A percentile compares a stretch with the other conserved stretches of the same genome.
phyloP scores from a whole-genome alignment of 1,140 invertebrate genomes.

The Scaptomyza pallida region DNA sequence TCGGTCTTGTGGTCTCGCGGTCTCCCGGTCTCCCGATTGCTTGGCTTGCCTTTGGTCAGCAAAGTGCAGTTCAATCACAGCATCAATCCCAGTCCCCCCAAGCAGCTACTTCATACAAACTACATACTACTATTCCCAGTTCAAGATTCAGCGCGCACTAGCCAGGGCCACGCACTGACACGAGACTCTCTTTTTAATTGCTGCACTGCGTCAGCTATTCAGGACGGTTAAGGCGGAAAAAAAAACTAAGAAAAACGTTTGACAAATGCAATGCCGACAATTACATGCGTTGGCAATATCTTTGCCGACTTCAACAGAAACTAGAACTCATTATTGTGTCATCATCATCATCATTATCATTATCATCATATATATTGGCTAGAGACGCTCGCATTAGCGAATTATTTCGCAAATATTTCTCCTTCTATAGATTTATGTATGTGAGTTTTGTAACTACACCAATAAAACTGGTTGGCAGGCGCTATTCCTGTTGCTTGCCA shows the following conservation, averaged over 20 bases:
- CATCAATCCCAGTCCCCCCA: constrained; percentile 53
- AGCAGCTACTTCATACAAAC: constrained; percentile 29
- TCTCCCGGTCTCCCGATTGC: constrained; percentile 5
- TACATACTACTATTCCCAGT: constrained; percentile 34
- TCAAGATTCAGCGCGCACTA: constrained; percentile 33
- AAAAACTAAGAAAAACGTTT: constrained; percentile 57
- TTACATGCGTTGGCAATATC: constrained; percentile 69
- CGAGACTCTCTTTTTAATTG: constrained; percentile 68
- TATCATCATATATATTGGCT: constrained; percentile 23
- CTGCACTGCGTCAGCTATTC: constrained; percentile 71
- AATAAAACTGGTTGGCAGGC: constrained; percentile 23
- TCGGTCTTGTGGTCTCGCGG: constrained; percentile 1
- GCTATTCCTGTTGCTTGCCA: constrained; percentile 9
- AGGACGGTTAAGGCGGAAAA: constrained; percentile 28
- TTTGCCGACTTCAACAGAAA: constrained; percentile 52
- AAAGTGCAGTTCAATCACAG: constrained; percentile 78
- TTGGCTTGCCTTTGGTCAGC: constrained; percentile 11
- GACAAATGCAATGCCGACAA: constrained; percentile 81
- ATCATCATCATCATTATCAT: constrained; percentile 37
- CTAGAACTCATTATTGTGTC: constrained; percentile 74
- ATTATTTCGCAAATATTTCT: constrained; percentile 35
- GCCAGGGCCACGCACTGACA: constrained; percentile 47
- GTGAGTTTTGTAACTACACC: constrained; percentile 3
- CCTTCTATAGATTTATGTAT: neutral
- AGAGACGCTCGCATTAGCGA: constrained; percentile 28